Conservation (phyloP, 2,888 invertebrate genomes). For the Drosophila testacea region DNA sequence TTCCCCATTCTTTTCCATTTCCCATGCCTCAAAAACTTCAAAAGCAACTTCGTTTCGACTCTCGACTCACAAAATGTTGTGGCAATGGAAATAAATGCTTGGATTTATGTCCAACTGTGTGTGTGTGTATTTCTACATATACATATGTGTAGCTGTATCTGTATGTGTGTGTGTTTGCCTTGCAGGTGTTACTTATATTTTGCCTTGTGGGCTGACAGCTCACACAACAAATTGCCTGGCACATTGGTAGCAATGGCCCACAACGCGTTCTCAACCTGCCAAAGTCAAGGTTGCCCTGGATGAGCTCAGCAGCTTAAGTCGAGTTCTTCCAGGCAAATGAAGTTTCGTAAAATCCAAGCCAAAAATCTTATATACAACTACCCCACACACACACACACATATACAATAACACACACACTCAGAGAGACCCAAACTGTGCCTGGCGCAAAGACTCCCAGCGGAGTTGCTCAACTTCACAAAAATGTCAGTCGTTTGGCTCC, state of each 20-base stretch:
- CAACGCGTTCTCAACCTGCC: conserved; percentile 33
- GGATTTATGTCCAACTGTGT: conserved; percentile 69
- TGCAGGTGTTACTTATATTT: conserved; percentile 70
- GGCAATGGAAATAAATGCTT: conserved; percentile 76
- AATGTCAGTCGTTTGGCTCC: conserved; percentile 58
- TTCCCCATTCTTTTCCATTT: background rate
- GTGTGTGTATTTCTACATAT: background rate
- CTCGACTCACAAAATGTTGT: conserved; percentile 43
- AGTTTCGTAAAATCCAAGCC: conserved; percentile 40
- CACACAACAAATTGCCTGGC: conserved; percentile 75
- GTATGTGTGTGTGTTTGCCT: conserved; percentile 21
- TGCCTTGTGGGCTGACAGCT: conserved; percentile 57
- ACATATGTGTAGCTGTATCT: background rate
- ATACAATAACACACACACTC: background rate
- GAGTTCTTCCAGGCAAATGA: conserved; percentile 36
- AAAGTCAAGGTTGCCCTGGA: conserved; percentile 72
- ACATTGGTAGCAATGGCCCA: conserved; percentile 15
- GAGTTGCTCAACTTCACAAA: conserved; percentile 74
- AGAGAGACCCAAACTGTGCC: background rate
- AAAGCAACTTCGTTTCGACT: conserved; percentile 60
- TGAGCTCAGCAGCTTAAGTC: conserved; percentile 49
- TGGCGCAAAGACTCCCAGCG: conserved; percentile 61
- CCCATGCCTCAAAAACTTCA: conserved; percentile 59
- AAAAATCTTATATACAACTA: conserved; percentile 34
- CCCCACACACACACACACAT: background rate